Conservation (phyloP, 64 coral and sea anemone genomes). For the Actinia equina region DNA sequence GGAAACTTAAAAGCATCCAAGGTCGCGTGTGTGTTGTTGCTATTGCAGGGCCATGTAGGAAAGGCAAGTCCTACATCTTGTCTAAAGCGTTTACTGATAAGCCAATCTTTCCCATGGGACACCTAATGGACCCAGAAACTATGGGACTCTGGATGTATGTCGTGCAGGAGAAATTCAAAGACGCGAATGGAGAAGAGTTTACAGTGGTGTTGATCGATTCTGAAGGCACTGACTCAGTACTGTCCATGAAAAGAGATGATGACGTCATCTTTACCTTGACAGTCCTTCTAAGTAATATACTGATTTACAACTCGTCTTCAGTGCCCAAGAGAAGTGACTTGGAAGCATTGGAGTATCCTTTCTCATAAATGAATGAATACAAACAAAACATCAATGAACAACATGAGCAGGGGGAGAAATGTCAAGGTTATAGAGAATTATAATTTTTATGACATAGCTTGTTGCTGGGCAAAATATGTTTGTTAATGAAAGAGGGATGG, state of each 20-base stretch:
- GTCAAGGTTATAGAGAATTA: too few species aligned
- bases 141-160: conserved; percentile 59
- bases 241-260: conserved; percentile 3
- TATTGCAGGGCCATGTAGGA: conserved; percentile 50
- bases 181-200: conserved; percentile 18
- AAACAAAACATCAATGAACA: too few species aligned
- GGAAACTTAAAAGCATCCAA: conserved; percentile 20
- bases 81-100: conserved; percentile 19
- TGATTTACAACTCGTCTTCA: conserved; percentile 45
- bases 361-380: background rate
- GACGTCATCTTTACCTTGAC: conserved; percentile 37
- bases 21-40: conserved; percentile 58
- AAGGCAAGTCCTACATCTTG: conserved; percentile 54
- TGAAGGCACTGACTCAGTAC: conserved; percentile 36
- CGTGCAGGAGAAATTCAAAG: conserved; percentile 34
- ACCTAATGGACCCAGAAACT: conserved; percentile 31
- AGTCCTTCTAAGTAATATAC: conserved; percentile 24
- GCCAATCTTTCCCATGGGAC: conserved; percentile 38
- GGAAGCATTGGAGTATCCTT: conserved; percentile 49
- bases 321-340: conserved; percentile 46
- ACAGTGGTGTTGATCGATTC: conserved; percentile 51
- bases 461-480: too few species aligned
- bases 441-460: too few species aligned
- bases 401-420: too few species aligned
- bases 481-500: too few species aligned